Evolutionary conservation across 1,140 invertebrate genomes (phyloP).

Genomic region (Limonius californicus): DNA sequence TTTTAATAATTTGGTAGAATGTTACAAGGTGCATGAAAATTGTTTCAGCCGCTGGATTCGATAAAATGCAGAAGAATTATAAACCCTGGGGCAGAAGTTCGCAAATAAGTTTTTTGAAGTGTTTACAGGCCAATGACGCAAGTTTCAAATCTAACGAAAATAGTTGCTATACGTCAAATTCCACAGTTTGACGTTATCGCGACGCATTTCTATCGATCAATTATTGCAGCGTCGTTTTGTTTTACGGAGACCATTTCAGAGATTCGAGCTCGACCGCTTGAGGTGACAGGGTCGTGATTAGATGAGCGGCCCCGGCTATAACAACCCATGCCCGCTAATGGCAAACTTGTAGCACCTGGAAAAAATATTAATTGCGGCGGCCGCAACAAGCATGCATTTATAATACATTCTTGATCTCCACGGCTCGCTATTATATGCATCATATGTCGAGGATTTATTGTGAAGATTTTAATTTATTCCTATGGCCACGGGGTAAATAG

Average conservation of each 20-base stretch:
- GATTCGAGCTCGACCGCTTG: slow-evolving; percentile 26
- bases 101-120: no score
- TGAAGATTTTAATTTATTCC: slow-evolving; percentile 45
- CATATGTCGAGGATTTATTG: slow-evolving; percentile 43
- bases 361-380: slow-evolving; percentile 39
- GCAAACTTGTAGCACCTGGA: slow-evolving; percentile 37
- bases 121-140: no score
- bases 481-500: slow-evolving; percentile 35
- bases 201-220: neutral
- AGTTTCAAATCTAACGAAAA: neutral
- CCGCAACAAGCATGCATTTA: slow-evolving; percentile 34
- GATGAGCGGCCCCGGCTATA: slow-evolving; percentile 25
- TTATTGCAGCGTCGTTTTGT: neutral
- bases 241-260: slow-evolving; percentile 12
- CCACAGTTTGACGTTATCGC: neutral
- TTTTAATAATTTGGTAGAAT: no score
- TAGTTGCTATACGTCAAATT: neutral
- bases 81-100: no score
- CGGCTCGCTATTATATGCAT: slow-evolving; percentile 33
- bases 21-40: no score
- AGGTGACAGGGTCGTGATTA: slow-evolving; percentile 38
- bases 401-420: slow-evolving; percentile 40
- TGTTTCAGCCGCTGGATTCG: no score
- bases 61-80: no score
- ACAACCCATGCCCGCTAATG: slow-evolving; percentile 30